Evolutionary conservation across 2,888 invertebrate species (phyloP).

Genomic region (Sinhomidia bicolor): DNA sequence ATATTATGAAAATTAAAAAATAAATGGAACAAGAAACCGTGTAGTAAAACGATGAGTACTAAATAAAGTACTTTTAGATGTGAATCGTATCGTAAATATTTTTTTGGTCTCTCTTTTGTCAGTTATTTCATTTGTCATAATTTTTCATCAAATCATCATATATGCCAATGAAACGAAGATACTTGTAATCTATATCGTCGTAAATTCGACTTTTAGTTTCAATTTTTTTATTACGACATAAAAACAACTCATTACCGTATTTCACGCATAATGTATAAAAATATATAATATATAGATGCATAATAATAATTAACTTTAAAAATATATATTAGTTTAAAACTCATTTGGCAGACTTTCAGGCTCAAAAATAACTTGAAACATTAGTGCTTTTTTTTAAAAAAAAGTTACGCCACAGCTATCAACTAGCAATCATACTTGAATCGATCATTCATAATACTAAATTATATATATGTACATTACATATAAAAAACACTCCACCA

Average conservation of each 20-base stretch:
- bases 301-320: background rate
- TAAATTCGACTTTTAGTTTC: too few species aligned
- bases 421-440: slow-evolving; percentile 28
- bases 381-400: background rate
- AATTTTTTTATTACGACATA: slow-evolving; percentile 47
- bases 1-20: too few species aligned
- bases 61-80: slow-evolving; percentile 70
- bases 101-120: background rate
- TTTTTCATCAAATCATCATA: too few species aligned
- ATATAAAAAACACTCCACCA: too few species aligned
- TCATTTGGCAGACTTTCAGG: slow-evolving; percentile 72
- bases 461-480: too few species aligned
- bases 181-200: too few species aligned
- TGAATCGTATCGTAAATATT: slow-evolving; percentile 20
- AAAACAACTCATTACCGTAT: background rate
- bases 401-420: slow-evolving; percentile 60
- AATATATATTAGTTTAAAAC: slow-evolving; percentile 32
- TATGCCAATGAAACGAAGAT: too few species aligned
- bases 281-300: slow-evolving; percentile 10
- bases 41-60: slow-evolving; percentile 71
- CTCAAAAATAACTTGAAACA: slow-evolving; percentile 20
- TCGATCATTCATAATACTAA: slow-evolving; percentile 22
- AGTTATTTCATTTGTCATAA: background rate
- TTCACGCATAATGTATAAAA: slow-evolving; percentile 21
- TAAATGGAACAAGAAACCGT: slow-evolving; percentile 45